Conservation (phyloP, 2,113 vertebrate genomes). For the Neoarius graeffei region DNA sequence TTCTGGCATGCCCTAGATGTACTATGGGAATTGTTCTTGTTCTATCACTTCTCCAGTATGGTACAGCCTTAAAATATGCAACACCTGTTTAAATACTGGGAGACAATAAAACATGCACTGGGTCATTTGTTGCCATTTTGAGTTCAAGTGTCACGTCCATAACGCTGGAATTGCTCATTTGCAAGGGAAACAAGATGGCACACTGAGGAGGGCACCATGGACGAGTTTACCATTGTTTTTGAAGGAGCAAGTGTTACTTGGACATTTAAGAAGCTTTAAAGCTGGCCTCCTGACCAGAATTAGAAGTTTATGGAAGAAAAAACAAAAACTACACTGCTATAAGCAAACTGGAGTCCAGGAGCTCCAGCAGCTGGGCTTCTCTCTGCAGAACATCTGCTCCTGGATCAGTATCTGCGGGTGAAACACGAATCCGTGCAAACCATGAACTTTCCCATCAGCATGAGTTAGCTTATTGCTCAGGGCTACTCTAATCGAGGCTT, state of each 20-base stretch:
- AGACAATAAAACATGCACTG: too few relatives aligned
- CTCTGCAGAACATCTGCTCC: not conserved
- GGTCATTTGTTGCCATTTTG: too few relatives aligned
- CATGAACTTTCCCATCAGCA: not conserved
- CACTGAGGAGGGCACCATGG: not conserved
- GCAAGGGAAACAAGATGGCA: constrained; percentile 39
- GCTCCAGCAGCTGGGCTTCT: not conserved
- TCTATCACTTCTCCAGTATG: too few relatives aligned
- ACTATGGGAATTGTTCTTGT: too few relatives aligned
- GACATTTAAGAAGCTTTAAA: not conserved
- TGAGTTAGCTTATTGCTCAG: not conserved
- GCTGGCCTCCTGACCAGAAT: not conserved
- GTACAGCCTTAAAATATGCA: too few relatives aligned
- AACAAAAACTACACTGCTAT: not conserved
- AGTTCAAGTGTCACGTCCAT: too few relatives aligned
- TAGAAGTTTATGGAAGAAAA: not conserved
- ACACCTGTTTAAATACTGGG: too few relatives aligned
- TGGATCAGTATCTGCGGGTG: too few relatives aligned
- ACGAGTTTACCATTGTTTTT: not conserved
- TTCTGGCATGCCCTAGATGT: too few relatives aligned
- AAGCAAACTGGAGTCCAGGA: not conserved
- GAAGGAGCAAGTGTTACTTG: not conserved
- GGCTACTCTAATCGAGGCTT: not conserved
- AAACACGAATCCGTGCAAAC: not conserved
- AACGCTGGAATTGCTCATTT: too few relatives aligned